Conservation (phyloP, 2,888 invertebrate genomes). For the Nephrocerus scutellatus region DNA sequence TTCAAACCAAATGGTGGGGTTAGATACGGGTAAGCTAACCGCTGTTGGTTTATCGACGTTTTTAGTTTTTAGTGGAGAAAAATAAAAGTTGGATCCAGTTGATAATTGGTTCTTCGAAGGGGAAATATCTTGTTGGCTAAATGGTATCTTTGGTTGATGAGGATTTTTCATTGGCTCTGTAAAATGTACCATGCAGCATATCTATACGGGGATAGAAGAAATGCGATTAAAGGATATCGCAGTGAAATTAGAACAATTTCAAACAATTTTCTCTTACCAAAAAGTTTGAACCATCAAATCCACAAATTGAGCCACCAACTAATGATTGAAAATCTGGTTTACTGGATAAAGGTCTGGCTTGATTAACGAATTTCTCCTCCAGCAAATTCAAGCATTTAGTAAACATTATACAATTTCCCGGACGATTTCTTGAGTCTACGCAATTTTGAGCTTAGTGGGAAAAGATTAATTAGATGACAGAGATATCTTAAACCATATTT, state of each 20-base stretch:
- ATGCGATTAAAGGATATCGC: neutral
- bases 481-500: neutral
- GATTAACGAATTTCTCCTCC: slow-evolving; percentile 33
- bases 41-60: too few relatives aligned
- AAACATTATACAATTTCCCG: slow-evolving; percentile 54
- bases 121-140: too few relatives aligned
- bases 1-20: too few relatives aligned
- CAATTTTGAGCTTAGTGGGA: slow-evolving; percentile 45
- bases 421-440: slow-evolving; percentile 48
- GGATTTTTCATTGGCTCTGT: neutral
- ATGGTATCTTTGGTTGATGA: too few relatives aligned
- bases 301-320: slow-evolving; percentile 62
- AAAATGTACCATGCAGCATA: slow-evolving; percentile 29
- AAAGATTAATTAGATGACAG: neutral
- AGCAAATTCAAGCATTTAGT: slow-evolving; percentile 51
- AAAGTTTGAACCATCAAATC: slow-evolving; percentile 58
- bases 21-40: too few relatives aligned
- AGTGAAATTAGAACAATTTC: neutral
- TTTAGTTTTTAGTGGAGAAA: too few relatives aligned
- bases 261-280: slow-evolving; percentile 49
- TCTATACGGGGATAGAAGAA: slow-evolving; percentile 19
- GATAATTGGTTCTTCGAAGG: too few relatives aligned
- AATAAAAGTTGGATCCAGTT: too few relatives aligned
- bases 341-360: slow-evolving; percentile 27
- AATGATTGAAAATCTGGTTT: slow-evolving; percentile 43